Conservation (phyloP, 2,888 invertebrate genomes). For the Apamea anceps region DNA sequence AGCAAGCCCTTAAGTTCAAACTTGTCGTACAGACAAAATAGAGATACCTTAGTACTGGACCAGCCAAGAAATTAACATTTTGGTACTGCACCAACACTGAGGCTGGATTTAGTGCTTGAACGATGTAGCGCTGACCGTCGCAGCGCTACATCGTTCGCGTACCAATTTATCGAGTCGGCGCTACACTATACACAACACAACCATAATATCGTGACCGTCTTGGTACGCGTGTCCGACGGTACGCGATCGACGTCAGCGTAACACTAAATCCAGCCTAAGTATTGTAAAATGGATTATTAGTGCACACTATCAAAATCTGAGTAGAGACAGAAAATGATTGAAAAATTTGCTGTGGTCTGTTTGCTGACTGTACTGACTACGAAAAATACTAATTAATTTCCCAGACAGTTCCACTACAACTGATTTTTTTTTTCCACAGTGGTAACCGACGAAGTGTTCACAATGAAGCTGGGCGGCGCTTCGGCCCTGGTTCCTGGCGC, state of each 20-base stretch:
- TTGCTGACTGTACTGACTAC: not conserved
- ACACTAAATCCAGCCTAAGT: too few relatives aligned
- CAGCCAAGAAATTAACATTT: not conserved
- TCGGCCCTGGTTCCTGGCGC: conserved; percentile 90
- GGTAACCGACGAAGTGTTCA: conserved; percentile 95
- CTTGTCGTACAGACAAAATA: not conserved
- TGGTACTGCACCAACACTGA: too few relatives aligned
- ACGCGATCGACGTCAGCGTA: too few relatives aligned
- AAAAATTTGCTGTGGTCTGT: not conserved
- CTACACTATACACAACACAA: too few relatives aligned
- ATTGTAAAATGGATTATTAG: too few relatives aligned
- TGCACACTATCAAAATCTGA: not conserved
- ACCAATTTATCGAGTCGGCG: too few relatives aligned
- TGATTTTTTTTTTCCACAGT: conserved; percentile 74
- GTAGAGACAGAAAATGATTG: too few relatives aligned
- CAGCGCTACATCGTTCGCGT: too few relatives aligned
- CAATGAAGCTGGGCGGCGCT: conserved; percentile 94
- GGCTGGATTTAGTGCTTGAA: too few relatives aligned
- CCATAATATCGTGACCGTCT: too few relatives aligned
- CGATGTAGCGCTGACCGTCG: too few relatives aligned
- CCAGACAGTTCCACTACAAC: not conserved
- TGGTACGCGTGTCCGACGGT: too few relatives aligned
- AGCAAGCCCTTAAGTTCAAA: not conserved
- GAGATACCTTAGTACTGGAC: not conserved
- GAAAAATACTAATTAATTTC: not conserved